Conservation (phyloP, 2,113 vertebrate genomes). For the Tor tambroides region DNA sequence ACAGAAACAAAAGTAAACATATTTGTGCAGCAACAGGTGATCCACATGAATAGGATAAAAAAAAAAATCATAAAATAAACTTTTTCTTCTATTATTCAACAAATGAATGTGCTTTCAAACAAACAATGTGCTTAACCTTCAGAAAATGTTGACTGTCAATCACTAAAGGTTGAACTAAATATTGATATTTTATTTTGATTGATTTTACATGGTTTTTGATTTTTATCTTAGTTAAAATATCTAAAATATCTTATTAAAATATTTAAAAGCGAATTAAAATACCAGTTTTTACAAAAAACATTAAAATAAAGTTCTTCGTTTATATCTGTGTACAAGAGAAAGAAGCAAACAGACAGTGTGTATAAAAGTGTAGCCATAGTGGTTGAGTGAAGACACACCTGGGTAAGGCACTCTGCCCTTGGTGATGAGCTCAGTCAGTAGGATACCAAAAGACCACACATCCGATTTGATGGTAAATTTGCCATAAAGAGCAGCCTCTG, state of each 20-base stretch:
- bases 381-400: constrained; percentile 74
- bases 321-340: neutral
- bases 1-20: constrained; percentile 9
- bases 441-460: constrained; percentile 97
- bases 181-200: neutral
- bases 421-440: constrained; percentile 94
- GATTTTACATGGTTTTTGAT: neutral
- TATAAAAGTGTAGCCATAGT: neutral
- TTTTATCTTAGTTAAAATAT: no score
- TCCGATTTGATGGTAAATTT: constrained; percentile 98
- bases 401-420: constrained; percentile 98
- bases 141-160: neutral
- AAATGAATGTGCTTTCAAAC: neutral
- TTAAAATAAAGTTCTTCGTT: no score
- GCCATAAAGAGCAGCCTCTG: constrained; percentile 92
- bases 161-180: neutral
- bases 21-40: neutral
- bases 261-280: no score
- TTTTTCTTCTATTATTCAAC: neutral
- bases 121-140: neutral
- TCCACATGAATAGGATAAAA: neutral
- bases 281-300: neutral
- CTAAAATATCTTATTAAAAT: no score
- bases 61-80: neutral
- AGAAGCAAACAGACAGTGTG: neutral